Evolutionary conservation across 2,113 vertebrate species (phyloP), one percentile per base, ranked within the genome.

Genomic region (Microtus ochrogaster): DNA sequence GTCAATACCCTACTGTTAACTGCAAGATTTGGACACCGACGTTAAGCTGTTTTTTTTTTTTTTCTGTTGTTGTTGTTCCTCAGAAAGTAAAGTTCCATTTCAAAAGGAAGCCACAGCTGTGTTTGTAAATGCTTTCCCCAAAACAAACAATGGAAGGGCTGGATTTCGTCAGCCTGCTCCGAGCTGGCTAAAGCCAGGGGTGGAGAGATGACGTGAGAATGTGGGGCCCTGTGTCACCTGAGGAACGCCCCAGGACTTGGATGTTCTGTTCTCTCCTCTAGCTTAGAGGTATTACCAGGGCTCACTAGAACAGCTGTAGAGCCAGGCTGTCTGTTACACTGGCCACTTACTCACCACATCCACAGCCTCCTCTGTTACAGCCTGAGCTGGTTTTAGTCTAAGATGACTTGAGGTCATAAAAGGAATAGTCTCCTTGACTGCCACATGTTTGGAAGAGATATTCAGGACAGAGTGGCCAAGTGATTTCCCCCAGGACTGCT

Each of bases 341-440:
- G 13, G n/a, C 70, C 66, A 96, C 81, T 82, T 83, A 89, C 73
- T 84, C 88, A 73, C 72, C 39, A 4, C 79, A 88, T 73, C 77
- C 68, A 33, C 58, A 94, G 93, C 92, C 77, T 77, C 84, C 91
- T 92, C 78, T 92, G 4, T 73, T 55, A 94, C 19, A 92, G 76
- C 90, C n/a, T 30, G 76, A 66, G 28, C 41, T 97, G 93, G 68
- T 63, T 96, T 95, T 81, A 87, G 81, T 97, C 90, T 49, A 87
- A 61, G 78, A 77, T 89, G 92, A 95, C 77, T 94, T 91, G 52
- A 91, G 94, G 88, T 97, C 94, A 79, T 92, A 94, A 94, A 97
- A 97, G 83, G 73, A 96, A 83, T 82, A 92, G 76, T 95, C 85
- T 84, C 72, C 87, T 96, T 90, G 82, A 92, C 90, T 92, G 81